Conservation (phyloP, 92 coral and sea anemone genomes). For the Epizoanthus stellaris region DNA sequence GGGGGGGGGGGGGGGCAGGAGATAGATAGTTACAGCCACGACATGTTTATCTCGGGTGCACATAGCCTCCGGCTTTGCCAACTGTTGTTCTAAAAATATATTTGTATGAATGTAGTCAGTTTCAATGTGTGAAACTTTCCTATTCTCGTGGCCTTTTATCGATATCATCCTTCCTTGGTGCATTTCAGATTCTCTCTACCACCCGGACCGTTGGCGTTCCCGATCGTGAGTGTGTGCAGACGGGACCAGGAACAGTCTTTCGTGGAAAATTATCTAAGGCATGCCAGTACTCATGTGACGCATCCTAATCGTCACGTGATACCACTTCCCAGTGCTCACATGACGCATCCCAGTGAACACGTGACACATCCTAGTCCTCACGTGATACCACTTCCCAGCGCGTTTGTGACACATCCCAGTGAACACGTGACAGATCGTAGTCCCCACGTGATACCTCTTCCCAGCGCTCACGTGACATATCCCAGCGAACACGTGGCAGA, state of each 20-base stretch:
- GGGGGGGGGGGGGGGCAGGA: too few species aligned
- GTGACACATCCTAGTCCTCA: not conserved
- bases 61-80: too few species aligned
- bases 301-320: not conserved
- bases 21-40: too few species aligned
- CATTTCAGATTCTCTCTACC: constrained; percentile 1
- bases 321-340: not conserved
- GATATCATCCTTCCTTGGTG: too few species aligned
- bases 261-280: too few species aligned
- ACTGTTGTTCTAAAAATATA: too few species aligned
- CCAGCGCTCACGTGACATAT: not conserved
- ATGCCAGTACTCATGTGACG: not conserved
- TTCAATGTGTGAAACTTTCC: not conserved
- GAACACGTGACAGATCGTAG: not conserved
- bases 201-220: not conserved
- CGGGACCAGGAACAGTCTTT: not conserved
- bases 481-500: not conserved
- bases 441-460: not conserved
- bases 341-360: not conserved
- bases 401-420: not conserved
- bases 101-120: too few species aligned
- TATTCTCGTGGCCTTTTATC: too few species aligned
- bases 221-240: not conserved
- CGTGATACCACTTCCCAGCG: constrained; percentile 2
- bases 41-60: too few species aligned